Evolutionary conservation across 2,888 invertebrate genomes (phyloP), one percentile per base, ranked within the genome.

Genomic region (Caenorhabditis sp.): DNA sequence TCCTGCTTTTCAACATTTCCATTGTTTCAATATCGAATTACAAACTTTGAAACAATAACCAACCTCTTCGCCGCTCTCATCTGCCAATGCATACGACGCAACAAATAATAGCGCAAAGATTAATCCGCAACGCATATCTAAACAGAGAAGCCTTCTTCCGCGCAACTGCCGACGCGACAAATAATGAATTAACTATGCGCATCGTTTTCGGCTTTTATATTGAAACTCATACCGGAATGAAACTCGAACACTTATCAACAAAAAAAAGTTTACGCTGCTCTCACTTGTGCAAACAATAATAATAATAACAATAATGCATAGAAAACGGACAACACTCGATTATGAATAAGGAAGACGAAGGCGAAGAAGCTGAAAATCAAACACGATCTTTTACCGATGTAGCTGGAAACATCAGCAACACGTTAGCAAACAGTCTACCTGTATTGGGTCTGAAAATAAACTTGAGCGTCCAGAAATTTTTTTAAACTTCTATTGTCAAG

Each of bases 201-300:
- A 43, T 43, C 43, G 14, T 43, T 17, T 17, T 17, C 43, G n/a
- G 17, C 17, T 43, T 43, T 17, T 43, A 43, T 43, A 43, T 10
- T 43, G 43, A 43, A 43, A 43, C 43, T 43, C 43, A 43, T 43
- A 43, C 43, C 43, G 43, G 43, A 43, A 43, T 43, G 43, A 43
- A 43, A 43, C 43, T 43, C 43, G 43, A 43, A 43, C 43, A 43
- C 43, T 43, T 43, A 43, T 43, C 43, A 43, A 43, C 43, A 43
- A 43, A 43, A 43, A 43, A 43, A 43, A 43, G 5, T 12, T 3
- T 10, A 17, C 43, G 43, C 31, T 31, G 31, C 31, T 31, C 31
- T 31, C 31, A 3, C 17, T 43, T 43, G 43, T 3, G 43, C 43
- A 43, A 43, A 43, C 43, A 43, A 43, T 12, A 43, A 43, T 31